Conservation (phyloP, 2,113 vertebrate species). For the Cephalopterus ornatus region DNA sequence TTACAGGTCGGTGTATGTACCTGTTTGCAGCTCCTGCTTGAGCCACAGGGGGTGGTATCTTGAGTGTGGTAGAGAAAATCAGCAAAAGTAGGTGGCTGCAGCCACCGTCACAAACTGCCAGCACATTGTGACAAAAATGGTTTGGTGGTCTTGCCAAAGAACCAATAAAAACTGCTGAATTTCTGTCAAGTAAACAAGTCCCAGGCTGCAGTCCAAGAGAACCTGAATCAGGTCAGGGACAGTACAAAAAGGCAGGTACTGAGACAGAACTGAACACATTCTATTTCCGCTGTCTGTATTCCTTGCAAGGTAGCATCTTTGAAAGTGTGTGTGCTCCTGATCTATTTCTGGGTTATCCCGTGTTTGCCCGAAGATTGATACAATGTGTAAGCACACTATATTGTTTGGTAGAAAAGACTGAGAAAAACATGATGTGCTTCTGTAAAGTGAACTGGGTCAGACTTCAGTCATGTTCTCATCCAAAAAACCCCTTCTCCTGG, state of each 20-base stretch:
- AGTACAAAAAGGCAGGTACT: slow-evolving; percentile 13
- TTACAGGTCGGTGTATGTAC: fast-evolving
- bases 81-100: background rate
- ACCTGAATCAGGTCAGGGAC: slow-evolving; percentile 22
- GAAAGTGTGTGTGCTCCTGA: slow-evolving; percentile 33
- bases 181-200: slow-evolving; percentile 3
- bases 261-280: slow-evolving; percentile 30
- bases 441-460: background rate
- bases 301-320: slow-evolving; percentile 64
- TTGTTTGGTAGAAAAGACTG: background rate
- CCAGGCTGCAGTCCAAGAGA: slow-evolving; percentile 3
- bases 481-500: background rate
- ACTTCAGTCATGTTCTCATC: background rate
- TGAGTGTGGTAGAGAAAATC: background rate
- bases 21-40: background rate
- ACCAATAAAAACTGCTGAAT: background rate
- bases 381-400: background rate
- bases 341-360: slow-evolving; percentile 66
- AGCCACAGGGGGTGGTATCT: background rate
- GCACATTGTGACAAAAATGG: background rate
- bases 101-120: background rate
- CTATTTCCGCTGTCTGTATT: slow-evolving; percentile 53
- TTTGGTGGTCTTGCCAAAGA: background rate
- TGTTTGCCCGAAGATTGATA: slow-evolving; percentile 43
- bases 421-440: background rate